A percentile compares a stretch with the other conserved stretches of the same genome.
Conservation (phyloP, 2,113 vertebrate species). For the Emydura subglobosa region DNA sequence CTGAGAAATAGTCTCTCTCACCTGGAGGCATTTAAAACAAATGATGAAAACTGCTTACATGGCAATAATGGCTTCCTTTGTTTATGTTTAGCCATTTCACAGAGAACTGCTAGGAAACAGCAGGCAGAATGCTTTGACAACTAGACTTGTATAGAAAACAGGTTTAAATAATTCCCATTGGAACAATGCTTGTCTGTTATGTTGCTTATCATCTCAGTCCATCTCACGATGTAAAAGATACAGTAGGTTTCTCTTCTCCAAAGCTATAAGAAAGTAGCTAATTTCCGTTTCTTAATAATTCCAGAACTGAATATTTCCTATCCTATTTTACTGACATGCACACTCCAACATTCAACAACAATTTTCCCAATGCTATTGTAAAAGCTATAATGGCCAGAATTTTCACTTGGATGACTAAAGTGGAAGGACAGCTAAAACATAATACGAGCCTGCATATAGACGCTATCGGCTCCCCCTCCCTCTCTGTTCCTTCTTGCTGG, state of each 20-base stretch:
- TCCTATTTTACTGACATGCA: not conserved
- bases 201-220: not conserved
- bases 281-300: not conserved
- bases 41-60: not conserved
- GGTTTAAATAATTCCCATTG: not conserved
- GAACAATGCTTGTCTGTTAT: not conserved
- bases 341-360: fast-evolving
- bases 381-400: not conserved
- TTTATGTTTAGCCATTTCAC: not conserved
- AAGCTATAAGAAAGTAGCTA: not conserved
- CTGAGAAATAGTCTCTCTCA: not conserved
- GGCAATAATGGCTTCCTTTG: not conserved
- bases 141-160: not conserved
- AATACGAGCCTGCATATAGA: not conserved
- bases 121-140: not conserved
- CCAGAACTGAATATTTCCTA: not conserved
- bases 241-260: not conserved
- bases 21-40: not conserved
- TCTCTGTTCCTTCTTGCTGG: no score
- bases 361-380: not conserved
- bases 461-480: no score
- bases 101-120: not conserved
- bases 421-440: not conserved
- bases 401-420: not conserved
- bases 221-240: not conserved